Base-by-base conservation (phyloP, 1,140 invertebrate genomes). In the Ericerus pela region DNA sequence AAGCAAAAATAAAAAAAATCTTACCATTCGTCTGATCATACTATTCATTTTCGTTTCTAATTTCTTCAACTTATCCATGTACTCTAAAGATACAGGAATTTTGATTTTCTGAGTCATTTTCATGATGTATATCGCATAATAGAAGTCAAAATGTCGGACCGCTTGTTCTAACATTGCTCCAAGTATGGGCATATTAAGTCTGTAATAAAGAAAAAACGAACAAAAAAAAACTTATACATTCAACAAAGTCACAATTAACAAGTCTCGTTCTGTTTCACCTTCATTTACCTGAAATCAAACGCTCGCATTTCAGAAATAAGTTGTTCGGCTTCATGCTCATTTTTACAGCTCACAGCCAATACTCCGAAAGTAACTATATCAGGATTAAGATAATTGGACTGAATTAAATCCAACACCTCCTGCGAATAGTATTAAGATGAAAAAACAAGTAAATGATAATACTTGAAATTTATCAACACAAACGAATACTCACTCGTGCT, bases 311-410 rank as follows among this genome's bases (percentile, higher is more conserved):
- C 75, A 20, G 72, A 62, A 2, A 93, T 54, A 14, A 93, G 73
- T 37, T 76, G 64, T 51, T 69, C 65, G 18, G 78, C 82, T 60
- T 79, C 71, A 22, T 72, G 67, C 55, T 73, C 70, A 5, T 68
- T 79, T 57, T 66, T 67, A 69, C 89, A 94, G 4, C 80, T 75
- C 55, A 91, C 63, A 2, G 90, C 83, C n/a, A 94, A 67, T 1
- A 83, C 78, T 27, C 88, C 89, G 74, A 85, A 94, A 1, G 90
- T 92, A 41, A 88, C 73, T 56, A 90, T 74, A 68, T 93, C 79
- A 4, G 83, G 79, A 36, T 70, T 69, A 14, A 89, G 64, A 54
- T 72, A 70, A 10, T 72, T 62, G 47, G 75, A 64, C 58, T 74
- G 70, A 56, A 94, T 80, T 51, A 81, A 68, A 28, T 70, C 57